Conservation (phyloP, 2,113 vertebrate species). For the Sylvicapra grimmia region DNA sequence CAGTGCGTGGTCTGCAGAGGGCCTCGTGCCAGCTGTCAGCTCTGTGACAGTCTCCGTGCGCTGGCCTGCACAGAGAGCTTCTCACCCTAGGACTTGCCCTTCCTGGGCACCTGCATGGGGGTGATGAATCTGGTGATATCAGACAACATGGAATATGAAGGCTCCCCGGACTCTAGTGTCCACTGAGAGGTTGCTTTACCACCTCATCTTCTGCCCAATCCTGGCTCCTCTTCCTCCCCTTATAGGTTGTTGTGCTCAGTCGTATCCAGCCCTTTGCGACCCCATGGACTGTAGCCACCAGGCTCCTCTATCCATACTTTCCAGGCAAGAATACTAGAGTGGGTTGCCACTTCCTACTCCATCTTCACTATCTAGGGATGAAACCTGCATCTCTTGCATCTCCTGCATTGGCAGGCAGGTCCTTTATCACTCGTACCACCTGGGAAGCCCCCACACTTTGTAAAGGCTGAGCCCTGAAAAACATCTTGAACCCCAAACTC, state of each 20-base stretch:
- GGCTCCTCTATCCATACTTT: background rate
- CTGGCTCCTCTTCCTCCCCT: background rate
- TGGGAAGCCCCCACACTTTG: background rate
- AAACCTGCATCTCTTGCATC: background rate
- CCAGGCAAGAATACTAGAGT: background rate
- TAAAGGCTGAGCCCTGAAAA: background rate
- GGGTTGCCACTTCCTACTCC: background rate
- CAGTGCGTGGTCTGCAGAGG: background rate
- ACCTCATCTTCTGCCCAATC: background rate
- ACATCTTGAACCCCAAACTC: background rate
- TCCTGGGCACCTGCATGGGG: background rate
- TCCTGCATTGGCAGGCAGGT: background rate
- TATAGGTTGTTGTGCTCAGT: background rate
- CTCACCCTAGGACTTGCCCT: background rate
- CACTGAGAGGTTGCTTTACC: background rate
- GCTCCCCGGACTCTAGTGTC: fast-evolving
- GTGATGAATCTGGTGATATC: background rate
- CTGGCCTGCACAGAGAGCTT: background rate
- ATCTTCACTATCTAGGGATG: background rate
- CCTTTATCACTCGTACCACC: background rate
- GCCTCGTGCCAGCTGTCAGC: background rate
- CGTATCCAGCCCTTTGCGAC: background rate
- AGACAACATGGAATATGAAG: background rate
- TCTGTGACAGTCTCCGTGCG: background rate
- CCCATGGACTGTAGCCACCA: background rate